A percentile compares a stretch with the other conserved stretches of the same genome.
These are phyloP conservation scores for Eristalis intricaria DNA, from an alignment of 2,888 invertebrate genomes.

Conservation along the genomic window DNA sequence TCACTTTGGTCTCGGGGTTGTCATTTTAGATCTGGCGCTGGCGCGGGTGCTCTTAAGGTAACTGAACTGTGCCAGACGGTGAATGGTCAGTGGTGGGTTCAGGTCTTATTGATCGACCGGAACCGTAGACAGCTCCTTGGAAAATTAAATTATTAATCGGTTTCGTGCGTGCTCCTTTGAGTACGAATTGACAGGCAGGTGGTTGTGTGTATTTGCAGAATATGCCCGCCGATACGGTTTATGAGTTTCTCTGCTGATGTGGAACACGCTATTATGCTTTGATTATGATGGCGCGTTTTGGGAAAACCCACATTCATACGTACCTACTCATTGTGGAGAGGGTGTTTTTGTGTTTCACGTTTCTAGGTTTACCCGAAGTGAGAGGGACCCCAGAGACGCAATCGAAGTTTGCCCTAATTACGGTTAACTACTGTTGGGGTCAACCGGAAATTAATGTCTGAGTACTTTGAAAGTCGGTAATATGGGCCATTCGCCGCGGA, in stretches of 20 bases:
- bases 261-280: not conserved
- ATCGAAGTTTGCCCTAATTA: not conserved
- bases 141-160: conserved; percentile 22
- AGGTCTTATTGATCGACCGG: conserved; percentile 12
- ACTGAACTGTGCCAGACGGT: conserved; percentile 14
- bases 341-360: not conserved
- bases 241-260: not conserved
- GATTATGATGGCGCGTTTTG: not conserved
- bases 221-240: not conserved
- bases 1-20: not conserved
- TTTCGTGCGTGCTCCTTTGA: conserved; percentile 12
- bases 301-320: not conserved
- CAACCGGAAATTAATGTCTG: not conserved
- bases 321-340: not conserved
- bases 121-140: conserved; percentile 15
- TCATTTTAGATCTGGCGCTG: not conserved
- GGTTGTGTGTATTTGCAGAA: conserved; percentile 1
- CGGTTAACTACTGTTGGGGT: not conserved
- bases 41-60: not conserved
- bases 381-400: not conserved
- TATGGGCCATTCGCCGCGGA: not conserved
- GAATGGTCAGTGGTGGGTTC: not conserved
- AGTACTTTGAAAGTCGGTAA: not conserved
- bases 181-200: not conserved
- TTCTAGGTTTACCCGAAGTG: not conserved